phyloP scores from a whole-genome alignment of 2,888 invertebrate genomes.

The Lathronympha strigana region DNA sequence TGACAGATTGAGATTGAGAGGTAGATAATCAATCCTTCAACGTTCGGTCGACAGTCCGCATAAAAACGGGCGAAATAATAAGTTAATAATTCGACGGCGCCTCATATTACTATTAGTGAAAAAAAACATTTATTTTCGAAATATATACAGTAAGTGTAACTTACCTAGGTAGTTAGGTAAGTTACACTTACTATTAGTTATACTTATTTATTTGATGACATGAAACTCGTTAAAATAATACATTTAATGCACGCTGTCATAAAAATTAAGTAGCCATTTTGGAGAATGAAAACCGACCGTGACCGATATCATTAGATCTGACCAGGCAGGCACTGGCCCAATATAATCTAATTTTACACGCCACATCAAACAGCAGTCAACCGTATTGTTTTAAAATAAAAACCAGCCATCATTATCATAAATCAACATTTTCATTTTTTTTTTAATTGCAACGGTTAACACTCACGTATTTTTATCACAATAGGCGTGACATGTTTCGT shows the following conservation, averaged over 20 bases:
- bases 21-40: too few relatives aligned
- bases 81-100: too few relatives aligned
- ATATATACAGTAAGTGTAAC: too few relatives aligned
- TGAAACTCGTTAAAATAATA: background rate
- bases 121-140: too few relatives aligned
- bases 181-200: too few relatives aligned
- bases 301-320: conserved; percentile 37
- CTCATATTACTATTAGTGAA: too few relatives aligned
- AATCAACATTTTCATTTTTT: background rate
- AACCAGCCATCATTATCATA: background rate
- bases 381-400: background rate
- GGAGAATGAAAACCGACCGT: conserved; percentile 22
- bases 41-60: too few relatives aligned
- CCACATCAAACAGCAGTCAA: conserved; percentile 2
- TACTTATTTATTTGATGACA: background rate
- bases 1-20: too few relatives aligned
- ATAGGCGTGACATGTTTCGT: too few relatives aligned
- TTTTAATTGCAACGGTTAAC: too few relatives aligned
- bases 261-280: conserved; percentile 21
- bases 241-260: conserved; percentile 1
- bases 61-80: too few relatives aligned
- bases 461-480: too few relatives aligned
- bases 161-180: background rate
- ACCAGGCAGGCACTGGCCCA: background rate
- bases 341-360: conserved; percentile 25